Evolutionary conservation across 2,797 vertebrate genomes (phyloP).

Genomic region (Lerista edwardsae): DNA sequence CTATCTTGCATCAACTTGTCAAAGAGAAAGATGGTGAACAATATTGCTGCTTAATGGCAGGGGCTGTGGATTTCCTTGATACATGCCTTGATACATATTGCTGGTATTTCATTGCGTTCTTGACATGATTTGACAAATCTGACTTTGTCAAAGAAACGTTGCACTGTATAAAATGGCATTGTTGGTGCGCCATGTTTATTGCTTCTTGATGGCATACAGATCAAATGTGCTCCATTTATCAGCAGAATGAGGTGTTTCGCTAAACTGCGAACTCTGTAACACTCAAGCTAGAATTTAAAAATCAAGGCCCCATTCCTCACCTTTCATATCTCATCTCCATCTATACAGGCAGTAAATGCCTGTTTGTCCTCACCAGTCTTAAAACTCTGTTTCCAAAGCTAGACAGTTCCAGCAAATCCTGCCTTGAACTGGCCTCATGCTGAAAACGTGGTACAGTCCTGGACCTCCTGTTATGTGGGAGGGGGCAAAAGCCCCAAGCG

Average conservation of each 20-base stretch:
- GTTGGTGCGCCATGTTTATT: conserved; percentile 33
- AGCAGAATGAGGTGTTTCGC: conserved; percentile 28
- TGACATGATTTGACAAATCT: conserved; percentile 57
- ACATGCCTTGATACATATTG: background rate
- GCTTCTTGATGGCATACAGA: conserved; percentile 46
- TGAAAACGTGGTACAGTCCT: background rate
- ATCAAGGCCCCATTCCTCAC: background rate
- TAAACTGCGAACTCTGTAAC: conserved; percentile 27
- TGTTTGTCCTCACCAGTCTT: background rate
- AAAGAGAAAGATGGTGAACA: background rate
- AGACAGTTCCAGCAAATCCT: background rate
- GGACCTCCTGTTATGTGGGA: too few species aligned
- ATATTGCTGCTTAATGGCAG: conserved; percentile 10
- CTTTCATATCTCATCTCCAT: background rate
- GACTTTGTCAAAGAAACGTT: conserved; percentile 40
- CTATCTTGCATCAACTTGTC: background rate
- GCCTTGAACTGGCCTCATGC: rapidly evolving
- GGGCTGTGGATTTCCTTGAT: conserved; percentile 14
- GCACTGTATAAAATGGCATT: conserved; percentile 41
- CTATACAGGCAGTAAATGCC: background rate
- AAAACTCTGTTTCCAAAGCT: background rate
- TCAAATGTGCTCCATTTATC: conserved; percentile 32
- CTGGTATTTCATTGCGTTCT: conserved; percentile 39
- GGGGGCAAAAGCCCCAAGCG: too few species aligned
- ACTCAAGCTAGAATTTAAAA: background rate